phyloP scores from a whole-genome alignment of 2,888 invertebrate species.

The Drosophila quinaria region DNA sequence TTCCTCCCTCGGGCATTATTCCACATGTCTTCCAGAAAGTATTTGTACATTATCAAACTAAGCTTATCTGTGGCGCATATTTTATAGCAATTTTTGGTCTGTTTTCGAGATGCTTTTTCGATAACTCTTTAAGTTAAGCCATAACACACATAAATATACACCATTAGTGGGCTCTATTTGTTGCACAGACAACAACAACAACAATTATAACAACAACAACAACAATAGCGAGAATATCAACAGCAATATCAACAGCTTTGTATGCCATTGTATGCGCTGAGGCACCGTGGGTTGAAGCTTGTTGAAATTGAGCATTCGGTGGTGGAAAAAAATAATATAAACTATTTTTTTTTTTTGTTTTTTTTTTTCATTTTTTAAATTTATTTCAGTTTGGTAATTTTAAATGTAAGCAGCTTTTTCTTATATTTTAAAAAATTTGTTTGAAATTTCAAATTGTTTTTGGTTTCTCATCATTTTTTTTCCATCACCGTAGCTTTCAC shows the following conservation, averaged over 20 bases:
- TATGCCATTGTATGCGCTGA: slow-evolving; percentile 24
- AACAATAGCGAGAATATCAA: background rate
- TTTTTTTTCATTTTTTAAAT: too few species aligned
- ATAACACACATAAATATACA: slow-evolving; percentile 56
- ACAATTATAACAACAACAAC: background rate
- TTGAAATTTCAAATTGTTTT: too few species aligned
- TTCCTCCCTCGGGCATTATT: slow-evolving; percentile 2
- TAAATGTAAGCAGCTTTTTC: too few species aligned
- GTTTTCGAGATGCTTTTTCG: slow-evolving; percentile 22
- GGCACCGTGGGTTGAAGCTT: slow-evolving; percentile 33
- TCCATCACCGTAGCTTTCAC: too few species aligned
- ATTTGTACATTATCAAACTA: too few species aligned
- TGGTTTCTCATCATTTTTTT: too few species aligned
- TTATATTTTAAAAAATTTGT: too few species aligned
- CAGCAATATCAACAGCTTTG: slow-evolving; percentile 28
- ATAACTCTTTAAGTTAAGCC: slow-evolving; percentile 66
- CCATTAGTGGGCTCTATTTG: slow-evolving; percentile 56
- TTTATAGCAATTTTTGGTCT: slow-evolving; percentile 24
- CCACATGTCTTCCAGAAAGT: slow-evolving; percentile 21
- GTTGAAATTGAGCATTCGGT: background rate
- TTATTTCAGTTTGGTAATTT: too few species aligned
- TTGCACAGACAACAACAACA: slow-evolving; percentile 19
- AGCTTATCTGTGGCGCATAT: too few species aligned
- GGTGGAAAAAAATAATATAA: too few species aligned
- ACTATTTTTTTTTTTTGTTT: too few species aligned